phyloP scores from a whole-genome alignment of 2,888 invertebrate species.

The Harpalus rubripes region DNA sequence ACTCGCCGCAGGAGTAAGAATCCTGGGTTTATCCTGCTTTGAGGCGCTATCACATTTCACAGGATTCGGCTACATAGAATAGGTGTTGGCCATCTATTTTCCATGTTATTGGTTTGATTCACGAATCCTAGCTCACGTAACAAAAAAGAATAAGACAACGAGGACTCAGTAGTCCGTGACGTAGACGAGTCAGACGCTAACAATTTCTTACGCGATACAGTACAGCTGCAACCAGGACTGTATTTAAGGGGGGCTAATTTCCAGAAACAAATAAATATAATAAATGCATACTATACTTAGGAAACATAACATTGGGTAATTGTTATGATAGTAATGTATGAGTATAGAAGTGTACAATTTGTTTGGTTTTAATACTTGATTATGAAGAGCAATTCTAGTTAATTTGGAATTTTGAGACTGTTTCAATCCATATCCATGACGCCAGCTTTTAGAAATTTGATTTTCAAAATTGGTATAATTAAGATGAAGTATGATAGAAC shows the following conservation, averaged over 20 bases:
- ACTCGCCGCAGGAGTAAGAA: conserved; percentile 35
- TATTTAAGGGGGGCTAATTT: neutral
- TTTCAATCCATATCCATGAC: too few relatives aligned
- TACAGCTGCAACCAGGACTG: neutral
- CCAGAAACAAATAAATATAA: neutral
- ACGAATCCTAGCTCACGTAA: conserved; percentile 31
- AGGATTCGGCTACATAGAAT: conserved; percentile 69
- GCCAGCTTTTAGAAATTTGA: too few relatives aligned
- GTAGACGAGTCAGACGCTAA: neutral
- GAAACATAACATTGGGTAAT: too few relatives aligned
- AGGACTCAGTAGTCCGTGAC: neutral
- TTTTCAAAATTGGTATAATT: too few relatives aligned
- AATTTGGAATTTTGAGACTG: too few relatives aligned
- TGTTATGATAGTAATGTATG: too few relatives aligned
- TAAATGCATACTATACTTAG: too few relatives aligned
- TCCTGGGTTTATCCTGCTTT: conserved; percentile 55
- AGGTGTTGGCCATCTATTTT: conserved; percentile 75
- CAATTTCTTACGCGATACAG: neutral
- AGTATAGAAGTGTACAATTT: too few relatives aligned
- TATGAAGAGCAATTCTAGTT: too few relatives aligned
- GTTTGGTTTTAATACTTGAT: too few relatives aligned
- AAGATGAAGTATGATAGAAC: too few relatives aligned
- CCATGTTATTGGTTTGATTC: conserved; percentile 77
- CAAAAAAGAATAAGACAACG: conserved; percentile 29
- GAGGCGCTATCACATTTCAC: conserved; percentile 56